Conservation (phyloP, 2,113 vertebrate species). For the Onychostruthus taczanowskii region DNA sequence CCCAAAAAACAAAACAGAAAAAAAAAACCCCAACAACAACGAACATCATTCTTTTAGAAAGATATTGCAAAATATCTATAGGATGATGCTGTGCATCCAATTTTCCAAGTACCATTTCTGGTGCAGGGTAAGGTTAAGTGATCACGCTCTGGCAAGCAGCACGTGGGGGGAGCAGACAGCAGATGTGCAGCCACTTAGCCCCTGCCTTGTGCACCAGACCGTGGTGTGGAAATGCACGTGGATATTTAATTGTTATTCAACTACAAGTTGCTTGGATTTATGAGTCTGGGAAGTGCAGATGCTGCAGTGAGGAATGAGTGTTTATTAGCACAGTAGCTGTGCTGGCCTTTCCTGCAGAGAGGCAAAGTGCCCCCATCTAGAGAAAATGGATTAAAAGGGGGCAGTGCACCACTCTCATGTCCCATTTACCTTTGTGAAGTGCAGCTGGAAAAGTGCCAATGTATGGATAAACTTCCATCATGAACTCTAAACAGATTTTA, state of each 20-base stretch:
- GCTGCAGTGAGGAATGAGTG: slow-evolving; percentile 29
- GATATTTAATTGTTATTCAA: slow-evolving; percentile 49
- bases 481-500: slow-evolving; percentile 10
- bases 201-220: background rate
- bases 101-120: background rate
- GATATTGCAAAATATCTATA: background rate
- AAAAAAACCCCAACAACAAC: background rate
- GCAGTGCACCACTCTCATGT: background rate
- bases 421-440: slow-evolving; percentile 36
- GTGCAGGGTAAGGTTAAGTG: background rate
- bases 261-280: slow-evolving; percentile 44
- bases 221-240: background rate
- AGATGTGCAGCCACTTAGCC: slow-evolving; percentile 20
- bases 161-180: background rate
- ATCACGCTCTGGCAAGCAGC: background rate
- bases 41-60: background rate
- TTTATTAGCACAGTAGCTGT: slow-evolving; percentile 27
- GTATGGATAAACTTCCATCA: background rate
- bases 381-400: slow-evolving; percentile 24
- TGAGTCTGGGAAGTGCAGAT: slow-evolving; percentile 3
- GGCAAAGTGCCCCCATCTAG: background rate
- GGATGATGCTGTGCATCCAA: background rate
- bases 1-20: no score
- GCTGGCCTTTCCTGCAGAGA: background rate
- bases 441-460: slow-evolving; percentile 18